Evolutionary conservation across 2,888 invertebrate species (phyloP).

Genomic region (Stenodera caucasica): DNA sequence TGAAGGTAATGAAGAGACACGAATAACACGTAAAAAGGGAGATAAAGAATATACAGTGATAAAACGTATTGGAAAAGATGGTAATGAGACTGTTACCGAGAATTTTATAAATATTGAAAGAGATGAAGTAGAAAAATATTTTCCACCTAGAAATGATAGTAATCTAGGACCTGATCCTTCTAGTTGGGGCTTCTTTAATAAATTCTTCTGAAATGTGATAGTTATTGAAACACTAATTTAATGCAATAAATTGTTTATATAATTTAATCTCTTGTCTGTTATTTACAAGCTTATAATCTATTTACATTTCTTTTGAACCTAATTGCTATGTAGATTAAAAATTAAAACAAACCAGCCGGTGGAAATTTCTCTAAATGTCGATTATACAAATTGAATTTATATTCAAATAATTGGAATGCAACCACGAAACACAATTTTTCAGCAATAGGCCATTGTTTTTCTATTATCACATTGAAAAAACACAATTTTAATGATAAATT

Average conservation of each 20-base stretch:
- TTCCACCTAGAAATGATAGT: constrained; percentile 9
- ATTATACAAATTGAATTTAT: constrained; percentile 9
- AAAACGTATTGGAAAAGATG: constrained; percentile 55
- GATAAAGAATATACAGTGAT: constrained; percentile 54
- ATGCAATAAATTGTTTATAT: constrained; percentile 17
- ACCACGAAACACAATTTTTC: background rate
- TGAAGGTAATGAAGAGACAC: constrained; percentile 63
- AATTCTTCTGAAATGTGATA: constrained; percentile 14
- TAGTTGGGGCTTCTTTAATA: constrained; percentile 15
- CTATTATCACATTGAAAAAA: constrained; percentile 40
- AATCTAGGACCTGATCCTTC: background rate
- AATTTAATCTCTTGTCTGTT: constrained; percentile 27
- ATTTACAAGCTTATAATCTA: constrained; percentile 27
- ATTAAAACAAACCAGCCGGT: constrained; percentile 8
- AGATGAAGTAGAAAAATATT: constrained; percentile 38
- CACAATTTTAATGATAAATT: constrained; percentile 31
- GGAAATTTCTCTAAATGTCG: constrained; percentile 18
- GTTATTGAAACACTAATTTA: constrained; percentile 7
- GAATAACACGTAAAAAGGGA: constrained; percentile 54
- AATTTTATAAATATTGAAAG: constrained; percentile 49
- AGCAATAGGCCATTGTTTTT: constrained; percentile 34
- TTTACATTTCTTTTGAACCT: constrained; percentile 22
- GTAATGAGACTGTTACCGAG: constrained; percentile 47
- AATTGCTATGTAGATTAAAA: background rate
- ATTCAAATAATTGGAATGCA: constrained; percentile 18